A percentile compares a stretch with the other conserved stretches of the same genome.
Conservation (phyloP, 2,888 invertebrate species). For the Trachelus stipa region DNA sequence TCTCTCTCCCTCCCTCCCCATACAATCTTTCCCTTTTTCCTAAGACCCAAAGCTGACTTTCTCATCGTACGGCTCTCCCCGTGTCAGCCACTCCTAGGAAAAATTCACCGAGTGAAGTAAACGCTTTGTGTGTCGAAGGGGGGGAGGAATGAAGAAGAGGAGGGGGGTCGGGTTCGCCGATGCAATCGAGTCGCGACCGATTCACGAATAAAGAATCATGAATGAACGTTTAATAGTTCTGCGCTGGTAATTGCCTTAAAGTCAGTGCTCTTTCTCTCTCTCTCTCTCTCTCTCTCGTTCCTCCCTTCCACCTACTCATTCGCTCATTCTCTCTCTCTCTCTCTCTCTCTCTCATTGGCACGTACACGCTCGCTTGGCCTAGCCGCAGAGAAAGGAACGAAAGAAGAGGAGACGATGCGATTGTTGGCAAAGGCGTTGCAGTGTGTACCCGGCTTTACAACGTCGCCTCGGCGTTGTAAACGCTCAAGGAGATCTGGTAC, state of each 20-base stretch:
- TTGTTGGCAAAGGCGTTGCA: conserved; percentile 27
- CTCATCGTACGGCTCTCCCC: background rate
- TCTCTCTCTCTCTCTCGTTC: conserved; percentile 5
- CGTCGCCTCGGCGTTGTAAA: conserved; percentile 24
- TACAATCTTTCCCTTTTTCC: conserved; percentile 20
- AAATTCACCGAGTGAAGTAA: background rate
- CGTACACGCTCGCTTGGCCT: conserved; percentile 19
- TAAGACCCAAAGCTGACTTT: conserved; percentile 10
- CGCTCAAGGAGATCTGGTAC: conserved; percentile 58
- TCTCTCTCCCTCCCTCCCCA: conserved; percentile 4
- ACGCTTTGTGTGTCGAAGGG: background rate
- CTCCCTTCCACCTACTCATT: background rate
- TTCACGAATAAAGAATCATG: conserved; percentile 4
- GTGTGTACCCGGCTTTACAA: background rate
- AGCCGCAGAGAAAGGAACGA: conserved; percentile 25
- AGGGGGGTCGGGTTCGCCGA: background rate
- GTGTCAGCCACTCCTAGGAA: background rate
- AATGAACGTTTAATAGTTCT: conserved; percentile 34
- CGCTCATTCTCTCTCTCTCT: background rate
- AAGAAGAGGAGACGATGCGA: conserved; percentile 29
- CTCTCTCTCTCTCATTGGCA: conserved; percentile 17
- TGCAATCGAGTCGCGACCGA: background rate
- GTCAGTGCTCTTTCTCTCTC: conserved; percentile 21
- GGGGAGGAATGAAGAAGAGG: background rate
- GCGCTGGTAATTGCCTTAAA: conserved; percentile 28